These are phyloP conservation scores for Megalops atlanticus DNA, from an alignment of 2,113 vertebrate species.

Conservation along the genomic window DNA sequence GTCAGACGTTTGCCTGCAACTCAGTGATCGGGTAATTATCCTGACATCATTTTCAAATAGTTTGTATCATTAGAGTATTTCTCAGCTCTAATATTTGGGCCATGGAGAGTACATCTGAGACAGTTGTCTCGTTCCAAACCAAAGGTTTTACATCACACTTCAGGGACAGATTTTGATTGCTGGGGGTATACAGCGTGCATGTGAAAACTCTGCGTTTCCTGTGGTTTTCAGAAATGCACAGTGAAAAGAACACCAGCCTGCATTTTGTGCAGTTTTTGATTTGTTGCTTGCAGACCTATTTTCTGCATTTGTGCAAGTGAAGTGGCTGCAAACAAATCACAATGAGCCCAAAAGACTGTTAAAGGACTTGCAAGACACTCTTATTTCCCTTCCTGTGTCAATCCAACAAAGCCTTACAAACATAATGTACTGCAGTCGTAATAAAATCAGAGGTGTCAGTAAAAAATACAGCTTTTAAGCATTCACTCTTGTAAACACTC, in stretches of 20 bases:
- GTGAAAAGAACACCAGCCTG: not conserved
- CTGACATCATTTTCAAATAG: not conserved
- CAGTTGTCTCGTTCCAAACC: too few species aligned
- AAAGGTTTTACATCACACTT: not conserved
- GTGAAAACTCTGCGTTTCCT: not conserved
- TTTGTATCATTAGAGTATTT: not conserved
- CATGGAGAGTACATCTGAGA: too few species aligned
- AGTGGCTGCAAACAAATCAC: not conserved
- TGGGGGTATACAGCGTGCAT: not conserved
- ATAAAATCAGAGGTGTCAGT: too few species aligned
- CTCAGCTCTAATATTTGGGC: not conserved
- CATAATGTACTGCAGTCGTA: too few species aligned
- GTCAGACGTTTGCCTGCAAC: not conserved
- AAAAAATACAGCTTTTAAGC: too few species aligned
- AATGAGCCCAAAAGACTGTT: not conserved
- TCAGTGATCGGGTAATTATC: not conserved
- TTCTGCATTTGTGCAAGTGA: not conserved
- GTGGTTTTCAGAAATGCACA: not conserved
- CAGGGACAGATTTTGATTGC: not conserved
- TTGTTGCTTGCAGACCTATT: not conserved
- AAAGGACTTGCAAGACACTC: not conserved
- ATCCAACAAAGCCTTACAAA: not conserved
- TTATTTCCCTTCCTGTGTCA: not conserved
- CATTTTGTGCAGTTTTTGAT: not conserved
- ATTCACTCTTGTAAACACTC: too few species aligned